Base-by-base conservation (phyloP, 2,888 invertebrate genomes). In the Cyaniris semiargus region DNA sequence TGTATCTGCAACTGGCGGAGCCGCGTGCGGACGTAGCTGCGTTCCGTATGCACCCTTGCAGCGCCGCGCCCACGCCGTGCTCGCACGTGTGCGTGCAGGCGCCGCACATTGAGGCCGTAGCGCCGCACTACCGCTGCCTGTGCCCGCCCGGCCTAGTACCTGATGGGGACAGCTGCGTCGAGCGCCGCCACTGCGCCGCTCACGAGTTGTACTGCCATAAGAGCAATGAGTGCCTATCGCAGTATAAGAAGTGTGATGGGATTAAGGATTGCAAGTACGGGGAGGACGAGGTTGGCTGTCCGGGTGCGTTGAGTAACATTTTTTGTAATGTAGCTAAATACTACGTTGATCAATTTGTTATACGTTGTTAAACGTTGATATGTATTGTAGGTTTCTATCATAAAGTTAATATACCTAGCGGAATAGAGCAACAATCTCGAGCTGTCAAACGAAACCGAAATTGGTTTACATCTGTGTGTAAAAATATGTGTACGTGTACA, bases 31-130 rank as follows among this genome's bases (percentile, higher is more conserved):
- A 84, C 7, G 81, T 80, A 75, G 82, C 85, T 76, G 84, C 87
- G 0, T 79, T 88, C 1, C 76, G 82, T 5, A 84, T 81, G 70
- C 96, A 96, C 87, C 93, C 94, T 0, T 97, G 97, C 83, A 91
- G 92, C 44, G 78, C 79, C 18, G 89, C 90, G 48, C 95, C 95
- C 79, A 96, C 95, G 60, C 95, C 95, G 0, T 98, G 98, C 83
- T 96, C 96, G 3, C 96, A 97, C 85, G 88, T 97, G 13, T 98
- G 98, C 84, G 94, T 97, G 2, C 94, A 95, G 78, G 85, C 80
- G 4, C 77, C 87, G 66, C 86, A 85, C 70, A 75, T 72, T 5
- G 81, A 81, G 8, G 80, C 82, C 31, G 78, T 80, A 15, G 74
- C 77, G 56, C 79, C 85, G 80, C 83, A 82, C 0, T 90, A 89